These are phyloP conservation scores for Jaculus jaculus DNA, from an alignment of 2,113 vertebrate species.

Conservation along the genomic window DNA sequence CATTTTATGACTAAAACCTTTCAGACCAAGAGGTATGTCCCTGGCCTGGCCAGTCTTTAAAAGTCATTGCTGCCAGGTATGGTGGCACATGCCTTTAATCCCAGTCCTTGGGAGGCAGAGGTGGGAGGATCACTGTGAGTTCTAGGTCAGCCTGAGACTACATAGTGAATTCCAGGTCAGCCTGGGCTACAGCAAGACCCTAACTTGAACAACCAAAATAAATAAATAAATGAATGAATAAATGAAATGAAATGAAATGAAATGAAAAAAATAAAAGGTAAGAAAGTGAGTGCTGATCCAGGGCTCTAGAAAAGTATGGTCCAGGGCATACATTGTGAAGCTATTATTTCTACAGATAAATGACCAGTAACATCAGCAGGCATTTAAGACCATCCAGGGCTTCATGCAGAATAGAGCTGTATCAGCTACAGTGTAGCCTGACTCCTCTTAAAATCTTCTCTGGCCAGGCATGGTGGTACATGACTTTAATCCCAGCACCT, in stretches of 20 bases:
- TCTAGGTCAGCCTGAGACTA: too few species aligned
- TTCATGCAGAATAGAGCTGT: neutral
- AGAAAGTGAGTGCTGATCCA: neutral
- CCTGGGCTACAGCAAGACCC: too few species aligned
- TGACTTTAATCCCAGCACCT: too few species aligned
- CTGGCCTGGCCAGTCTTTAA: neutral
- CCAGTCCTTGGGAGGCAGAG: too few species aligned
- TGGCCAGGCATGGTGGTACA: too few species aligned
- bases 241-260: too few species aligned
- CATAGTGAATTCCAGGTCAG: too few species aligned
- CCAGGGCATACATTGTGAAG: neutral
- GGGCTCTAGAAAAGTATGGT: neutral
- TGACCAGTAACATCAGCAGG: neutral
- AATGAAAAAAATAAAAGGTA: too few species aligned
- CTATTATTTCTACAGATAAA: neutral
- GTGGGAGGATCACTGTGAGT: too few species aligned
- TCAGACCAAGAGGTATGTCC: neutral
- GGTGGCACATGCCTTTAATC: too few species aligned
- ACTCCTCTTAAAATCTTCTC: neutral
- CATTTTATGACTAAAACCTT: neutral
- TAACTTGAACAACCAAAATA: too few species aligned
- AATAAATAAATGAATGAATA: too few species aligned
- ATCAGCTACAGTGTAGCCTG: neutral
- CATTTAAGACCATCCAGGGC: neutral
- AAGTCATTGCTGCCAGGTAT: neutral